These are phyloP conservation scores for Trachelus iudaicus DNA, from an alignment of 2,888 invertebrate genomes.

Conservation along the genomic window DNA sequence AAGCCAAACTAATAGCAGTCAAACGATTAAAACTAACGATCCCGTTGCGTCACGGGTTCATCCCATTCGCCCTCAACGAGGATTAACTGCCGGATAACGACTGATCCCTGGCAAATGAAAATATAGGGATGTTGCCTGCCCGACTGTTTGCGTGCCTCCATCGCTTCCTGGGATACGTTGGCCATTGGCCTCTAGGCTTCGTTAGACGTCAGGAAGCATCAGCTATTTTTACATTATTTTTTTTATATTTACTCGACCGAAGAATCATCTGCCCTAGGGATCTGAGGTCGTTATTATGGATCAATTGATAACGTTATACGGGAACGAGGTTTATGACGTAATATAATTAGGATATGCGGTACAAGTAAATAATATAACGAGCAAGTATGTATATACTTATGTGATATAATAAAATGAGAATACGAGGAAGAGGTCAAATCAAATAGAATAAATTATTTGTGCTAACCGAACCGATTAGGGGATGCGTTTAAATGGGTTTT, in stretches of 20 bases:
- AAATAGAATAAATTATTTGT: background rate
- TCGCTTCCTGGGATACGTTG: background rate
- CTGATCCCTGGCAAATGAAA: constrained; percentile 26
- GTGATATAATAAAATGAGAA: background rate
- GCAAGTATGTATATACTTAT: background rate
- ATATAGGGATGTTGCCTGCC: constrained; percentile 9
- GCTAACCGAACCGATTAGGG: background rate
- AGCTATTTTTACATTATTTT: background rate
- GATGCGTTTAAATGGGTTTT: background rate
- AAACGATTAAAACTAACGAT: constrained; percentile 50
- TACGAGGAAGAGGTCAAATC: background rate
- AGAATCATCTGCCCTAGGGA: background rate
- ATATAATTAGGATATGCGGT: background rate
- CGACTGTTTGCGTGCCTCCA: background rate
- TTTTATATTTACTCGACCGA: background rate
- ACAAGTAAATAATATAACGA: background rate
- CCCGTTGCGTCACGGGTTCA: constrained; percentile 39
- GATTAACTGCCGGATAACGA: constrained; percentile 44
- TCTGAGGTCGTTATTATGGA: background rate
- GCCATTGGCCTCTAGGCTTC: background rate
- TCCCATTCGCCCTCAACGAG: constrained; percentile 30
- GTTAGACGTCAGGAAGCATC: background rate
- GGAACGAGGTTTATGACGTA: background rate
- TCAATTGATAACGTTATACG: background rate
- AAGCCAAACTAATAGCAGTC: constrained; percentile 44